These are phyloP conservation scores for Hylaeus anthracinus DNA, from an alignment of 1,140 invertebrate species.

Conservation along the genomic window DNA sequence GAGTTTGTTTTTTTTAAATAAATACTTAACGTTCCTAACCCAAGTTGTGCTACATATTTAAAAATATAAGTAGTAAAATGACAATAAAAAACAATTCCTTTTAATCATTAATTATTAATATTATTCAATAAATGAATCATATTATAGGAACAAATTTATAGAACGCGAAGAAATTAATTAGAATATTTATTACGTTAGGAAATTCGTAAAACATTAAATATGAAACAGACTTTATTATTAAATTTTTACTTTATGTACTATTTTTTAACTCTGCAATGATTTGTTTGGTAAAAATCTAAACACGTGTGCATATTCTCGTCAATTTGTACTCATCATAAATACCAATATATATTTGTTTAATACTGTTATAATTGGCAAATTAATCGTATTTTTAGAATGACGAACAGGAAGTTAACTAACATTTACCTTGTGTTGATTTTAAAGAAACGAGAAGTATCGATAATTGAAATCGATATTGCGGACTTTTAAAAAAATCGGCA, in stretches of 20 bases:
- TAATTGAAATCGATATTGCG: conserved; percentile 28
- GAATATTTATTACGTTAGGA: background rate
- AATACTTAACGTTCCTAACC: no score
- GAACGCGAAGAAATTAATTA: background rate
- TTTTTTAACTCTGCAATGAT: background rate
- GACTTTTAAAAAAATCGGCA: conserved; percentile 50
- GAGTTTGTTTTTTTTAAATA: background rate
- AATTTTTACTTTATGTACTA: background rate
- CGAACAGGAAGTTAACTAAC: no score
- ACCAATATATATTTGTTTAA: no score
- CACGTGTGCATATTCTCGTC: background rate
- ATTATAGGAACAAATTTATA: background rate
- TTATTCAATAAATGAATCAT: background rate
- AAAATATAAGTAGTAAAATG: background rate
- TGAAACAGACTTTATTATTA: conserved; percentile 14
- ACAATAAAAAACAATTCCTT: no score
- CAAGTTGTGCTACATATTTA: no score
- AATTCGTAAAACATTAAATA: background rate
- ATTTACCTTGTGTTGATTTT: background rate
- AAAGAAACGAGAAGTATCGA: conserved; percentile 36
- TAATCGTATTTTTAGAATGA: no score
- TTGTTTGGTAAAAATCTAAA: background rate
- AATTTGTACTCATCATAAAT: no score
- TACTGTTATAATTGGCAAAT: no score
- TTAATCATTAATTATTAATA: background rate